Evolutionary conservation across 1,140 invertebrate genomes (phyloP), one percentile per base, ranked within the genome.

Genomic region (Drosophila obscura): DNA sequence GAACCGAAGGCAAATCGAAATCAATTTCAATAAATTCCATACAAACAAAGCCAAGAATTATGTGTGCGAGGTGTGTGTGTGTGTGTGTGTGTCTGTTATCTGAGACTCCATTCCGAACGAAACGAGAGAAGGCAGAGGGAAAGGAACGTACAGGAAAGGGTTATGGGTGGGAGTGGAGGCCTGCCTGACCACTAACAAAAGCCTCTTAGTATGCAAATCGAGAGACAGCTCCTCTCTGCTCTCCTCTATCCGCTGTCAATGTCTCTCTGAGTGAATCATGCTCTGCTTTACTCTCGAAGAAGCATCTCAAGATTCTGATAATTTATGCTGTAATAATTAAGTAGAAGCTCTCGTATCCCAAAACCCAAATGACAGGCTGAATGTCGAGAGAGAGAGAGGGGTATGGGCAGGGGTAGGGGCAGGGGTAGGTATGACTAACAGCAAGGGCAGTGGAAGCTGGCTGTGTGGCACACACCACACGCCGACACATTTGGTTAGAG

Each of bases 291-390:
- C 46, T 57, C 50, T 24, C 22, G 22, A 24, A 24, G 69, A 68
- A 73, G 62, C 73, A 75, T 71, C 74, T 88, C 69, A 82, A 85
- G 82, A 82, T 73, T 69, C 78, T 51, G 83, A 87, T 87, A 87
- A 88, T 88, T 87, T 87, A 87, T 87, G 83, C 83, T 83, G 82
- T 88, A 87, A 87, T 87, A 87, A 87, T 88, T 88, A 87, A 87
- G 83, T 75, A 83, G 51, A 57, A 67, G 75, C 61, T 45, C 41
- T 41, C 39, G 58, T 48, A 39, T 39, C 35, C 11, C 53, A 63
- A 24, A 51, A 31, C n/a, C 77, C 62, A 66, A 83, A 67, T 80
- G 77, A 80, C 81, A 85, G 59, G 44, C 82, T 73, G 67, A 39
- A 62, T 67, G 63, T 72, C 55, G 75, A 44, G 66, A 57, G 61